phyloP scores from a whole-genome alignment of 2,113 vertebrate genomes.

The Ibidorhyncha struthersii region DNA sequence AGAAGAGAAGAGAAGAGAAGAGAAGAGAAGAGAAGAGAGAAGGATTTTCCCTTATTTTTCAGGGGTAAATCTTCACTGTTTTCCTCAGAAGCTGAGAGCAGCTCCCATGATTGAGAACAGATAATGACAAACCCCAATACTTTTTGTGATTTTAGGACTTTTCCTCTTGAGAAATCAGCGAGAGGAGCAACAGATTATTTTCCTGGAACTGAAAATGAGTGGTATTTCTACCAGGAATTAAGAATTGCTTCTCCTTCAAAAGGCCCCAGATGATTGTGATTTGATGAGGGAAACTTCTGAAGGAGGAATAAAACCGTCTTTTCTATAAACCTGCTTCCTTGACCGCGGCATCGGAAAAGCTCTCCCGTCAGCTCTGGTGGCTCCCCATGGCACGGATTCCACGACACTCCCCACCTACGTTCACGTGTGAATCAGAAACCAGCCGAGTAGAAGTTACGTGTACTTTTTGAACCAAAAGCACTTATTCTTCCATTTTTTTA shows the following conservation, averaged over 20 bases:
- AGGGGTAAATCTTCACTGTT: background rate
- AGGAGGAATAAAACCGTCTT: too few species aligned
- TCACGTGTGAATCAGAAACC: background rate
- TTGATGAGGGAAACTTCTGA: background rate
- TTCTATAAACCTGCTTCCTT: background rate
- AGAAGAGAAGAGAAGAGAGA: too few species aligned
- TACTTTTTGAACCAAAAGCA: background rate
- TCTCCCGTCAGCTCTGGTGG: too few species aligned
- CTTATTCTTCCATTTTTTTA: background rate
- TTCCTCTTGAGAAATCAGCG: background rate
- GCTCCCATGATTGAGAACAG: background rate
- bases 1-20: too few species aligned
- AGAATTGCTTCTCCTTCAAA: background rate
- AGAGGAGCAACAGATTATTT: background rate
- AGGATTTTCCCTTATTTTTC: background rate
- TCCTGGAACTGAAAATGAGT: background rate
- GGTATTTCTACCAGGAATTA: background rate
- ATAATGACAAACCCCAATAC: background rate
- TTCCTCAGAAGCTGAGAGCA: background rate
- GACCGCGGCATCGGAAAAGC: background rate
- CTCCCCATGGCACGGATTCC: too few species aligned
- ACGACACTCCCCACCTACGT: accelerated
- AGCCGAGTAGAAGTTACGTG: too few species aligned
- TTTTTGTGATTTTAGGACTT: background rate
- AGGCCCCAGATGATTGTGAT: background rate